Evolutionary conservation across 2,113 vertebrate species (phyloP), one percentile per base, ranked within the genome.

Genomic region (Hystrix brachyura): DNA sequence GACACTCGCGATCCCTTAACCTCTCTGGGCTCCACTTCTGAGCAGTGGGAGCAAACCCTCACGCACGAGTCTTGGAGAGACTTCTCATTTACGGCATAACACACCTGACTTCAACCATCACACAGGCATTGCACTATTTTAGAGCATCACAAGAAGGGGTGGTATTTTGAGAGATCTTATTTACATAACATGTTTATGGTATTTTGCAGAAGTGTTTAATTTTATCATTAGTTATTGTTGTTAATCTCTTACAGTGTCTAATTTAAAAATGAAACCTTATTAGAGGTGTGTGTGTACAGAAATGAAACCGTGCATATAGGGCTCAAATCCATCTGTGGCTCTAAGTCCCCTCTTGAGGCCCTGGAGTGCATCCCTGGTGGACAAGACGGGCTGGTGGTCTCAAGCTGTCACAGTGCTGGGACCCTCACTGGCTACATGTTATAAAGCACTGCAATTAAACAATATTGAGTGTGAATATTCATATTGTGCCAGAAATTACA

Each of bases 401-500:
- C 29, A 43, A n/a, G 59, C 38, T 3, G 18, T 4, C 11, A 3
- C 8, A 11, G 59, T 10, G 4, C 87, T 67, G 51, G 19, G 32
- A 23, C 43, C 59, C 32, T 32, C 43, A 62, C 11, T 67, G 79
- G 13, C 46, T 89, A 11, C 82, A 62, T 82, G 78, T 90, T 9
- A 71, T 59, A 65, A n/a, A 38, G 25, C n/a, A 84, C 34, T 51
- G 1, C 71, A 87, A 72, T 80, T 69, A 18, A 0, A 17, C 7
- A 38, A 19, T 5, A 57, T 29, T 53, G 65, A 74, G 53, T 69
- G 25, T 79, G n/a, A 85, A 27, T 93, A 78, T 86, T 81, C 78
- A 78, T 25, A 89, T 15, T 78, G 2, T 91, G 34, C 27, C 38
- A 85, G 78, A 85, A 94, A 91, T 65, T 72, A 9, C 34, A 74